Conservation (phyloP, 2,888 invertebrate genomes). For the Eurytoma adleriae region DNA sequence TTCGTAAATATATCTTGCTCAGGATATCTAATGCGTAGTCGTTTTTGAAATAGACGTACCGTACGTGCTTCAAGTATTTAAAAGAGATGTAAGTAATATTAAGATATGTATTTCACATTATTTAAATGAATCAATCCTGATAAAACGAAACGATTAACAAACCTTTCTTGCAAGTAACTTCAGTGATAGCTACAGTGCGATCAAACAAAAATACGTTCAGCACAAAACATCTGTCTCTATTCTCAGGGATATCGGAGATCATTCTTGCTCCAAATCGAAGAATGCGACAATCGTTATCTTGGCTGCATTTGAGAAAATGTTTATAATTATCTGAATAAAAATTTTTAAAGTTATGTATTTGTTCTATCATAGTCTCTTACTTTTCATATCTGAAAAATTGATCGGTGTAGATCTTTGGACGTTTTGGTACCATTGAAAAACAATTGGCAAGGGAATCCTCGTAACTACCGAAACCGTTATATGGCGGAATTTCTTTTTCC, state of each 20-base stretch:
- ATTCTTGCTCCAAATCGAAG: slow-evolving; percentile 88
- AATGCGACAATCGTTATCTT: slow-evolving; percentile 85
- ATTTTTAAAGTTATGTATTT: neutral
- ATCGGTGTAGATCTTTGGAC: slow-evolving; percentile 86
- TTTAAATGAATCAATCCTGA: neutral
- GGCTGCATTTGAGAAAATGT: slow-evolving; percentile 72
- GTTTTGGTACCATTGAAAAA: slow-evolving; percentile 86
- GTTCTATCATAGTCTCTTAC: slow-evolving; percentile 69
- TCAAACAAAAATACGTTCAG: slow-evolving; percentile 89
- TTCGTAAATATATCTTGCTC: slow-evolving; percentile 84
- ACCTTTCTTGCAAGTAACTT: slow-evolving; percentile 86
- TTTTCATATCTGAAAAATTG: slow-evolving; percentile 89
- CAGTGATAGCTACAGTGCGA: slow-evolving; percentile 90
- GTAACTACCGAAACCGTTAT: slow-evolving; percentile 93
- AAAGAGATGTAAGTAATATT: neutral
- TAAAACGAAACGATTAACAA: neutral
- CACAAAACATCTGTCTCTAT: slow-evolving; percentile 85
- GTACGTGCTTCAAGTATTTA: slow-evolving; percentile 73
- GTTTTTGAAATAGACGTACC: slow-evolving; percentile 79
- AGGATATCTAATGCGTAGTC: slow-evolving; percentile 84
- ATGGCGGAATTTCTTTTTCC: slow-evolving; percentile 81
- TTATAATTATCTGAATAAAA: neutral
- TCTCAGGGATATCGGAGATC: slow-evolving; percentile 83
- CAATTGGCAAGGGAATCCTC: slow-evolving; percentile 95
- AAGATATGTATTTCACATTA: neutral